Evolutionary conservation across 2,797 vertebrate genomes (phyloP).

Genomic region (Podargus strigoides): DNA sequence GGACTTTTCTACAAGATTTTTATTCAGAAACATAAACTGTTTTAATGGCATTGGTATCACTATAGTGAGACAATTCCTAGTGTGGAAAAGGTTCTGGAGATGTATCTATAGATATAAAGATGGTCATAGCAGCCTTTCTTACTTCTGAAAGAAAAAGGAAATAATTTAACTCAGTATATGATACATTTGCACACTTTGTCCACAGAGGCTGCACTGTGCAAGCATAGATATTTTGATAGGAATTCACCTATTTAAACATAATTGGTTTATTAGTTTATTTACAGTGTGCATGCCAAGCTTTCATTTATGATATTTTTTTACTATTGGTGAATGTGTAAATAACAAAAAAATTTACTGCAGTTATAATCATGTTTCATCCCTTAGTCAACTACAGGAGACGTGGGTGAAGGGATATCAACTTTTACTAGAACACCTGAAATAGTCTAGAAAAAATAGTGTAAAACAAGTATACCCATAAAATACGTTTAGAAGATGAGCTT

Average conservation of each 20-base stretch:
- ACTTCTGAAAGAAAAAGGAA: not conserved
- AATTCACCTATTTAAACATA: not conserved
- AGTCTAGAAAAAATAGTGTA: not conserved
- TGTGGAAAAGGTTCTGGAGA: not conserved
- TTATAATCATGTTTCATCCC: not conserved
- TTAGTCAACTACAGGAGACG: not conserved
- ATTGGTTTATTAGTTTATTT: not conserved
- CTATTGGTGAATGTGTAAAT: not conserved
- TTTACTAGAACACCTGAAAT: not conserved
- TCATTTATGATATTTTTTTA: not conserved
- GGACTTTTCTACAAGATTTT: not conserved
- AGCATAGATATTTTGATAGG: not conserved
- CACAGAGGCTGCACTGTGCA: rapidly evolving
- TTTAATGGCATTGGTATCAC: not conserved
- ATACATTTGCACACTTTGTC: not conserved
- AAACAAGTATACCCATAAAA: not conserved
- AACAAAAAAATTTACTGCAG: not conserved
- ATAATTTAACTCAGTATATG: not conserved
- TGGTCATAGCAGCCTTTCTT: not conserved
- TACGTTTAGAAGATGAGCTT: not conserved
- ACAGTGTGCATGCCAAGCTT: not conserved
- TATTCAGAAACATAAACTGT: not conserved
- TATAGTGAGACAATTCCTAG: not conserved
- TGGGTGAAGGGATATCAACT: not conserved
- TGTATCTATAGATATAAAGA: not conserved